Conservation (phyloP, 1,140 invertebrate species). For the Myzus persicae region DNA sequence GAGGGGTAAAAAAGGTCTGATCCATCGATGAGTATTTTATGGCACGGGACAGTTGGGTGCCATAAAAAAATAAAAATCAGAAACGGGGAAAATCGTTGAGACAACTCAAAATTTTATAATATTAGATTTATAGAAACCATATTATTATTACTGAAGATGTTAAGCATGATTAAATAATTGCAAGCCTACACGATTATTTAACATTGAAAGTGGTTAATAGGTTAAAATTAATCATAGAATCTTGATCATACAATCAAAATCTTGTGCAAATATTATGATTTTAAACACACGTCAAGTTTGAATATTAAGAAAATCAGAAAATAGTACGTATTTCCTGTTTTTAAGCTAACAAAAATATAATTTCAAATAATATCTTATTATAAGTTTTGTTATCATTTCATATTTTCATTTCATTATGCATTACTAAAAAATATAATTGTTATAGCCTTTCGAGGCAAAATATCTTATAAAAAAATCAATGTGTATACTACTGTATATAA, state of each 20-base stretch:
- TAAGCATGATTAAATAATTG: no score
- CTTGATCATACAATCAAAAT: no score
- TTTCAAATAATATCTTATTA: not conserved
- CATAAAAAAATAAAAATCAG: constrained; percentile 6
- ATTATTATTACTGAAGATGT: no score
- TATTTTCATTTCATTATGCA: no score
- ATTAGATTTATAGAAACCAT: not conserved
- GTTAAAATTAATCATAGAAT: not conserved
- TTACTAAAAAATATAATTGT: not conserved
- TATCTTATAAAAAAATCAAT: not conserved
- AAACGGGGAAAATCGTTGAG: not conserved
- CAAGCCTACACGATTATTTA: not conserved
- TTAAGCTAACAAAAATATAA: not conserved
- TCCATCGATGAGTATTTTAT: constrained; percentile 15
- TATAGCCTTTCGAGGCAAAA: not conserved
- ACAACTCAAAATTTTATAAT: not conserved
- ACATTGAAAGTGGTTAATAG: not conserved
- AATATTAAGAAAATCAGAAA: no score
- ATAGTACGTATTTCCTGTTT: no score
- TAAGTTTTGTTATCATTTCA: not conserved
- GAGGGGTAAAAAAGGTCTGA: constrained; percentile 23
- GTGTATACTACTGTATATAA: not conserved
- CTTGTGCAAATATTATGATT: not conserved
- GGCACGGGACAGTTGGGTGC: no score
- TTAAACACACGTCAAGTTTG: not conserved